phyloP scores from a whole-genome alignment of 2,888 invertebrate genomes.

The Bombylius discolor region DNA sequence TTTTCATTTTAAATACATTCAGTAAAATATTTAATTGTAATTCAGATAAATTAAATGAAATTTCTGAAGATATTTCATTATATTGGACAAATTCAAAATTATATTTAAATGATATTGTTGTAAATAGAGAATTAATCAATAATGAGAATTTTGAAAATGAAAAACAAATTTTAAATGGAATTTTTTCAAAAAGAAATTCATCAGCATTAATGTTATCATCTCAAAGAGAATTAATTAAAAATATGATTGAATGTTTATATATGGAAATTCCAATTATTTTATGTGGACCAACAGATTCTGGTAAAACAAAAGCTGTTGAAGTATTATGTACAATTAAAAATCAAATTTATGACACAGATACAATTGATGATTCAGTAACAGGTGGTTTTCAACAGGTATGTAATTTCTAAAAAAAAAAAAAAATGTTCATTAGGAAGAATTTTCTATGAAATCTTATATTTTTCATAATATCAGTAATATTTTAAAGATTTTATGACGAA shows the following conservation, averaged over 20 bases:
- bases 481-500: too few relatives aligned
- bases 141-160: conserved; percentile 21
- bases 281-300: conserved; percentile 33
- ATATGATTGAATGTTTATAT: conserved; percentile 71
- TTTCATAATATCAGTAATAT: background rate
- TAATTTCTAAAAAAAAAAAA: background rate
- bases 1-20: conserved; percentile 47
- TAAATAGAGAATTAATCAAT: conserved; percentile 33
- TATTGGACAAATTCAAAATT: conserved; percentile 46
- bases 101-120: conserved; percentile 50
- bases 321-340: conserved; percentile 30
- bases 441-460: background rate
- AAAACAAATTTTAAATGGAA: conserved; percentile 30
- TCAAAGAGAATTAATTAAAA: conserved; percentile 58
- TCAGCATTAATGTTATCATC: conserved; percentile 39
- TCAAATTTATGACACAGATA: conserved; percentile 29
- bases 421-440: background rate
- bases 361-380: conserved; percentile 36
- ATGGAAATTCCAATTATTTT: conserved; percentile 84
- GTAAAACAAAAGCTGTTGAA: conserved; percentile 35
- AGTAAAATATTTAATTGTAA: conserved; percentile 38
- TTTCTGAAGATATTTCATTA: conserved; percentile 44
- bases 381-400: conserved; percentile 92
- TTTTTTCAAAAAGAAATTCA: conserved; percentile 23
- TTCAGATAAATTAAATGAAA: conserved; percentile 23